Conservation (phyloP, 2,797 vertebrate genomes). For the Poeciliopsis presidionis region DNA sequence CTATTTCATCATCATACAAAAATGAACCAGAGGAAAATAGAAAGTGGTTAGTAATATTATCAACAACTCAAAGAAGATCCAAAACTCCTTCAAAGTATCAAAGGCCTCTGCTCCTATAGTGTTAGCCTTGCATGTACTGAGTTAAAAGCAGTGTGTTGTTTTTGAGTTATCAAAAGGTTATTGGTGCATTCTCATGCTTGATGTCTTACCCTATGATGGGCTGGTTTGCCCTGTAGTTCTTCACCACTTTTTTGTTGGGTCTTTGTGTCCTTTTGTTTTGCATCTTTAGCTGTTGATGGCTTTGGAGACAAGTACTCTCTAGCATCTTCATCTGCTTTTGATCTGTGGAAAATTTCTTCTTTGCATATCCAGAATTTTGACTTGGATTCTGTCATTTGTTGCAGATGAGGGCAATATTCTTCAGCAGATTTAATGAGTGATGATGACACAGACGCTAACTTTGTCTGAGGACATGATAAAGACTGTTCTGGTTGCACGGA, state of each 20-base stretch:
- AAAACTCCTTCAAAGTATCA: constrained; percentile 18
- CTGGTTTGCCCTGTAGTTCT: constrained; percentile 77
- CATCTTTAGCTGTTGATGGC: constrained; percentile 67
- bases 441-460: neutral
- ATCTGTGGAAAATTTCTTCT: constrained; percentile 11
- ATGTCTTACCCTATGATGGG: constrained; percentile 82
- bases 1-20: neutral
- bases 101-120: constrained; percentile 37
- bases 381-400: constrained; percentile 16
- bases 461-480: constrained; percentile 13
- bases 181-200: constrained; percentile 66
- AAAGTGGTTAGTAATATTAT: constrained; percentile 13
- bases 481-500: constrained; percentile 12
- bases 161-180: constrained; percentile 40
- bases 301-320: constrained; percentile 43
- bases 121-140: constrained; percentile 22
- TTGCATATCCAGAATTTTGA: constrained; percentile 19
- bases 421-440: constrained; percentile 14
- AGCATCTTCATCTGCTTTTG: constrained; percentile 34
- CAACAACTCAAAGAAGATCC: neutral
- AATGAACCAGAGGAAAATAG: neutral
- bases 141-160: constrained; percentile 43
- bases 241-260: constrained; percentile 45
- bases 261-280: constrained; percentile 43
- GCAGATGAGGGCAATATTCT: constrained; percentile 15